Base-by-base conservation (phyloP, 1,140 invertebrate genomes). In the Hydropsyche tenuis region DNA sequence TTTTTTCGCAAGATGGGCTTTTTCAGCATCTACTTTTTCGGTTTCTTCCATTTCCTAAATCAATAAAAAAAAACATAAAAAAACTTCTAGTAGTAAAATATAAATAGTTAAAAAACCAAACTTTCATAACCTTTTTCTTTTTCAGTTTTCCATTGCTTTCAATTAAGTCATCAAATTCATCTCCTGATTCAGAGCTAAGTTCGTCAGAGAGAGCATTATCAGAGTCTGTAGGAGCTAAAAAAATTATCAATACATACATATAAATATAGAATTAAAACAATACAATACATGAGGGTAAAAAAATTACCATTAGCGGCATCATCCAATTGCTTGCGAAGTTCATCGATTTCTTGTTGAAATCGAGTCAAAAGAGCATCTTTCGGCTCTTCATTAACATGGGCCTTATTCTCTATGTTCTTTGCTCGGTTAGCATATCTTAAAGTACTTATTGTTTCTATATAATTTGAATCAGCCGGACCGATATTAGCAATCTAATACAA, bases 401-500 rank as follows among this genome's bases (percentile, higher is more conserved):
- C 97, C 78, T 93, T 91, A 84, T 99, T 99, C 81, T 96, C 94
- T 73, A 99, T 99, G 80, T 95, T 97, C 84, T 99, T 99, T 1
- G 97, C 97, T 68, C 97, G 87, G 85, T 96, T 97, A 0, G 98
- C 97, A 85, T 99, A 99, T 14, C 98, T 87, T 51, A 99, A 85
- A 0, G 98, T 99, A 80, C 95, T 98, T 53, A 99, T 94, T 0
- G 96, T 97, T 84, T 99, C 98, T 80, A 99, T 97, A 81, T 97
- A 98, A 85, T 99, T 99, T 73, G 93, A 92, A 78, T 96, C 94
- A 9, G 97, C 95, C 42, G 98, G 97, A 22, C 97, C 97, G 48
- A 99, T 89, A 81, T 97, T 99, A 12, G 98, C 97, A 81, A 89
- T 90, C 84, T 86, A 75, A 16, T 18, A n/a, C n/a, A 14, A 27